Evolutionary conservation across 2,888 invertebrate species (phyloP).

Genomic region (Pecten maximus): DNA sequence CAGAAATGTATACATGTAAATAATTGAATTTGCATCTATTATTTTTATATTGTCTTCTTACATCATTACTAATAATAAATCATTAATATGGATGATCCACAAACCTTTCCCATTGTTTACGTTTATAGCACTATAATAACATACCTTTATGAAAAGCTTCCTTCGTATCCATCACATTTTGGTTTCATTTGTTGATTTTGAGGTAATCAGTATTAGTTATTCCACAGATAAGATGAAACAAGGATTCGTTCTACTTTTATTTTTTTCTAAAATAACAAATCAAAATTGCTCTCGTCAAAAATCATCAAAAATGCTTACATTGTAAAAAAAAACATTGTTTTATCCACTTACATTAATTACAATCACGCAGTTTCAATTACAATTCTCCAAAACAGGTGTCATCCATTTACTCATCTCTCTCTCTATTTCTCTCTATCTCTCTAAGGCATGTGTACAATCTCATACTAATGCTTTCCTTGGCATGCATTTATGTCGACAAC

Average conservation of each 20-base stretch:
- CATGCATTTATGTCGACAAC: neutral
- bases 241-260: neutral
- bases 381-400: neutral
- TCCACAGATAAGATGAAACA: neutral
- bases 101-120: too few relatives aligned
- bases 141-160: too few relatives aligned
- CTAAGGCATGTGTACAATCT: neutral
- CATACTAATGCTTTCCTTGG: neutral
- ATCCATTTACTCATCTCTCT: neutral
- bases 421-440: too few relatives aligned
- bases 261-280: constrained; percentile 35
- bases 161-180: too few relatives aligned
- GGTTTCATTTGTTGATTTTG: too few relatives aligned
- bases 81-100: too few relatives aligned
- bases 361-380: neutral
- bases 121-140: too few relatives aligned
- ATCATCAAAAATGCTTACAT: neutral
- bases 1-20: neutral
- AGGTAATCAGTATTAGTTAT: too few relatives aligned
- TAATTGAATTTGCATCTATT: neutral
- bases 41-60: neutral
- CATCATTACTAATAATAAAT: too few relatives aligned
- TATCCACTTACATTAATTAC: neutral
- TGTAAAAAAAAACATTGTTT: neutral
- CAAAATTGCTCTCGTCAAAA: constrained; percentile 26